Base-by-base conservation (phyloP, 1,140 invertebrate genomes). In the Hylaeus anthracinus region DNA sequence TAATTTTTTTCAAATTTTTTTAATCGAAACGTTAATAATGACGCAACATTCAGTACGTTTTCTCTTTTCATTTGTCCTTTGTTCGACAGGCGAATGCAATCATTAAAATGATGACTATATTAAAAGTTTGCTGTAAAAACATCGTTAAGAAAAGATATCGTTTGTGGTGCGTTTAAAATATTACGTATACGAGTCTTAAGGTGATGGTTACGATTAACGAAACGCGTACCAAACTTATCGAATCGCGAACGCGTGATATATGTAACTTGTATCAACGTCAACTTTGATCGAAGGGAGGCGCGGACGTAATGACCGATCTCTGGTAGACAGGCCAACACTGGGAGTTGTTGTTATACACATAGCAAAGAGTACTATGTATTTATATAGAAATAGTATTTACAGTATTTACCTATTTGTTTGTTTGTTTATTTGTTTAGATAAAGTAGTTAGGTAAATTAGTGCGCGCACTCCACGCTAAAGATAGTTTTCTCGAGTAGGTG, bases 101-200 rank as follows among this genome's bases (percentile, higher is more conserved):
- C 83, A 66, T 39, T 72, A 72, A 53, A 76, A 84, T 77, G 64
- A 65, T 70, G 64, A 45, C 63, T 85, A 74, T 86, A 76, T 82
- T 82, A 81, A 85, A 86, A 86, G 80, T 86, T 86, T 61, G 58
- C 73, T 82, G 84, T 81, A 86, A 85, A 82, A 85, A 80, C 79
- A 80, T 80, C 51, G 79, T 80, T 67, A 80, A 53, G 63, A 80
- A 80, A 80, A 48, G 72, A 67, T 75, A 61, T 65, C 67, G 26
- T 60, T 64, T 51, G 63, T 51, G 63, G 79, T 80, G 79, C 79
- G 64, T 80, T 48, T 80, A 80, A 45, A 67, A 74, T 55, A 55
- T 66, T 80, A 51, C 10, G 51, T 51, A 80, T 66, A 80, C 45
- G 72, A 80, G 72, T 65, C 63, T 75, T 80, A 80, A 67, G 51